Evolutionary conservation across 2,888 invertebrate genomes (phyloP).

Genomic region (Amphimallon solstitiale): DNA sequence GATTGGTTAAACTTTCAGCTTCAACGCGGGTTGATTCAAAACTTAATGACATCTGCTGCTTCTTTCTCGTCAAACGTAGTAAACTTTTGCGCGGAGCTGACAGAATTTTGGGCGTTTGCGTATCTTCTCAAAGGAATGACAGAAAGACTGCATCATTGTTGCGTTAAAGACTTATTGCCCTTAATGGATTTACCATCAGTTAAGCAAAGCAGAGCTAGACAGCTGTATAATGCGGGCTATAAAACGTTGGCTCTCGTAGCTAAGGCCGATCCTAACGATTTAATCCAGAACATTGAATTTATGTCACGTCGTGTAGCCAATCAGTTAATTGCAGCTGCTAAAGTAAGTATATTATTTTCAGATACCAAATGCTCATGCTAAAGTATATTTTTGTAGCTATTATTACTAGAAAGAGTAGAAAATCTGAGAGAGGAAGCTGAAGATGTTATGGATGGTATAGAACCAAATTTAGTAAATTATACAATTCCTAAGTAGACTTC

Average conservation of each 20-base stretch:
- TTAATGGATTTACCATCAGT: slow-evolving; percentile 91
- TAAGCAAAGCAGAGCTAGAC: slow-evolving; percentile 86
- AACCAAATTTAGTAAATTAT: slow-evolving; percentile 39
- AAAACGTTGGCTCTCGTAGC: slow-evolving; percentile 81
- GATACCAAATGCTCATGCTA: slow-evolving; percentile 13
- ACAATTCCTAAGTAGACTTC: slow-evolving; percentile 3
- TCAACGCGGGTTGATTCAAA: slow-evolving; percentile 81
- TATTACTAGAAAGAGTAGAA: slow-evolving; percentile 86
- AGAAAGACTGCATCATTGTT: slow-evolving; percentile 81
- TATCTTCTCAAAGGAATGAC: slow-evolving; percentile 80
- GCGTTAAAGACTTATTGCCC: slow-evolving; percentile 79
- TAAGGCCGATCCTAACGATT: slow-evolving; percentile 71
- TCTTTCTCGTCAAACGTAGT: slow-evolving; percentile 81
- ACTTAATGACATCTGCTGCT: slow-evolving; percentile 75
- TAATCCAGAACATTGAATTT: slow-evolving; percentile 74
- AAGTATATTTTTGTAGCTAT: slow-evolving; percentile 69
- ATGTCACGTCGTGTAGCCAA: slow-evolving; percentile 77
- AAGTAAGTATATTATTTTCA: slow-evolving; percentile 66
- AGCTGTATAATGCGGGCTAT: slow-evolving; percentile 85
- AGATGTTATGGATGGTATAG: slow-evolving; percentile 71
- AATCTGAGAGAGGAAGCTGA: slow-evolving; percentile 87
- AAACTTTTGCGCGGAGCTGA: slow-evolving; percentile 81
- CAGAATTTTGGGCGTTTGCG: slow-evolving; percentile 84
- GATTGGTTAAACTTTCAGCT: slow-evolving; percentile 62
- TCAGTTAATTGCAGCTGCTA: slow-evolving; percentile 87